These are phyloP conservation scores for Temnothorax nylanderi DNA, from an alignment of 1,140 invertebrate genomes.

Conservation along the genomic window DNA sequence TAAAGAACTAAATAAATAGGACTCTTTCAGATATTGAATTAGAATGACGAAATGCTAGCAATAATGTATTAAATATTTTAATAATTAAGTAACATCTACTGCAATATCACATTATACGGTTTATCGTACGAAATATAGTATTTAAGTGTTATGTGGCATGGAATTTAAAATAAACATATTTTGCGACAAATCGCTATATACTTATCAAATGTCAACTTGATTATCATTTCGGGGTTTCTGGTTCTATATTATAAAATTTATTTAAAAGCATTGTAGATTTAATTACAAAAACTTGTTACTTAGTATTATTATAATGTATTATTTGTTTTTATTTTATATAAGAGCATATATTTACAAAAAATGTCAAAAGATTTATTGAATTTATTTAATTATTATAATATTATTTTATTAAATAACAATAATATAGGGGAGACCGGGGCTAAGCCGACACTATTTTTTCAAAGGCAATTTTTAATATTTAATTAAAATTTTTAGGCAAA, in stretches of 20 bases:
- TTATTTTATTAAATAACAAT: too few species aligned
- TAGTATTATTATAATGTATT: not conserved
- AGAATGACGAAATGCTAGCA: not conserved
- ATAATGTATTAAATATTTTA: not conserved
- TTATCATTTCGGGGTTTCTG: not conserved
- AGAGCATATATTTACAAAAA: not conserved
- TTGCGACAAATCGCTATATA: not conserved
- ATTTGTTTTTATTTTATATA: not conserved
- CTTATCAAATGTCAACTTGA: not conserved
- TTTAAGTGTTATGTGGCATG: not conserved
- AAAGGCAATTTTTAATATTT: too few species aligned
- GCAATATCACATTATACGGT: too few species aligned
- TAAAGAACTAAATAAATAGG: not conserved
- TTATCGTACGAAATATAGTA: not conserved
- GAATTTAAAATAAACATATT: not conserved
- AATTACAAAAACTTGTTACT: not conserved
- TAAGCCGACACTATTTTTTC: too few species aligned
- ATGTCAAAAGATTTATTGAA: not conserved
- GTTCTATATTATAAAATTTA: not conserved
- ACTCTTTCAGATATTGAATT: not conserved
- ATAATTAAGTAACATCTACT: not conserved
- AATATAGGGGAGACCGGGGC: too few species aligned
- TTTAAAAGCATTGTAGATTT: not conserved
- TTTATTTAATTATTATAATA: too few species aligned
- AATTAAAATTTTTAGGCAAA: too few species aligned